Evolutionary conservation across 2,888 invertebrate species (phyloP), one percentile per base, ranked within the genome.

Genomic region (Incurvaria masculella): DNA sequence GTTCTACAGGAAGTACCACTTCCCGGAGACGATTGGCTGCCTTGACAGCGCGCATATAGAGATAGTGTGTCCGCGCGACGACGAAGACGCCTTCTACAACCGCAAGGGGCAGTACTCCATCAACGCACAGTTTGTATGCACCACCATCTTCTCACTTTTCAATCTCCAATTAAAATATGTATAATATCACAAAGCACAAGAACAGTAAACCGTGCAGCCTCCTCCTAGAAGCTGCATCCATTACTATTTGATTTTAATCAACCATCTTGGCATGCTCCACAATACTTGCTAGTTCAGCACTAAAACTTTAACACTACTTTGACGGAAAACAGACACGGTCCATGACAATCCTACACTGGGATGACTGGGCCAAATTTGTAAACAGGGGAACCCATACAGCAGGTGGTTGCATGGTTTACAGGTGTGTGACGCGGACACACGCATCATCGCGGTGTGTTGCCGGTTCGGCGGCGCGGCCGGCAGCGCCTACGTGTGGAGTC

Each of bases 61-160:
- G 50, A 66, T 68, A 54, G 63, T 68, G 21, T 68, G 66, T 45
- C 68, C 68, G 44, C 61, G 66, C 53, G 66, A 68, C 59, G 68
- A 68, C 54, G 66, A 68, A 49, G 68, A 68, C 45, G 68, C 68
- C 27, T 68, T 68, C 47, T 68, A 65, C 62, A 65, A 68, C 45
- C 60, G 55, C 43, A 68, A 61, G 57, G 63, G 65, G 17, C 64
- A 64, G 56, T 68, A 68, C 49, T 68, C 68, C 6, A 62, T 68
- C 48, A 59, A 68, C 63, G 65, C 68, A 46, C 68, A 68, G 59
- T 58, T 67, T 56, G 68, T 68, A 58, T 62, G 62, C 55, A 39
- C 8, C 27, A 27, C 10, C 27, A 10, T 8, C 10, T 10, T 8
- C 14, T 10, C 27, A 27, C 14, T 27, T 27, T 27, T 10, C 10